Base-by-base conservation (phyloP, 2,797 vertebrate genomes). In the Podarcis siculus region DNA sequence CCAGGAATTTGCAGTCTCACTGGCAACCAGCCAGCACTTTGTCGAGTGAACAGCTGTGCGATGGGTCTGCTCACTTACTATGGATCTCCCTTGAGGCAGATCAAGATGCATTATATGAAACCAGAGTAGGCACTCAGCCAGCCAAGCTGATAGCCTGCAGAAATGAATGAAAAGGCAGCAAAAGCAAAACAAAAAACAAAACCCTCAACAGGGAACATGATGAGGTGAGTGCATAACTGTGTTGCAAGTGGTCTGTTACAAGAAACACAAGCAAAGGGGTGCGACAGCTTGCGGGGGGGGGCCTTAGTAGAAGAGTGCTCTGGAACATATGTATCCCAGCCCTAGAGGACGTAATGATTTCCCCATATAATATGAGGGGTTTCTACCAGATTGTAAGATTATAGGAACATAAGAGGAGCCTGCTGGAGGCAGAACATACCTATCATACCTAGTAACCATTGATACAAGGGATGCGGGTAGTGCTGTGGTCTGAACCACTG, bases 111-210 rank as follows among this genome's bases (percentile, higher is more conserved):
- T 10, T 79, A 45, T 3, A 42, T 8, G 80, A 89, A 92, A 73
- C 35, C 82, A 79, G 30, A 64, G 6, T 61, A 92, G 85, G 58
- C 86, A 87, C 89, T 82, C 72, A 88, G 66, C 32, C 86, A 92
- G 0, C 49, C 58, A 69, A 67, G 2, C 8, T 84, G 5, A 5
- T 79, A 88, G 85, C 85, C 83, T 88, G 49, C 25, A 92, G 90
- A 87, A 66, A 78, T 0, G 6, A 87, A 89, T 91, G 79, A 79
- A 90, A 87, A 93, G 3, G 1, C 66, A 67, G 32, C 7, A 37
- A 76, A 79, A 85, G 5, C 75, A 8, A 10, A 8, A 82, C 42
- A 82, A 64, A 91, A 87, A 55, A 15, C 13, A 82, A 81, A 84
- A 88, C 61, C 61, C 13, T 55, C 72, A 73, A 73, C n/a, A 58